Evolutionary conservation across 2,888 invertebrate genomes (phyloP).

Genomic region (Hipparchia sbordonii): DNA sequence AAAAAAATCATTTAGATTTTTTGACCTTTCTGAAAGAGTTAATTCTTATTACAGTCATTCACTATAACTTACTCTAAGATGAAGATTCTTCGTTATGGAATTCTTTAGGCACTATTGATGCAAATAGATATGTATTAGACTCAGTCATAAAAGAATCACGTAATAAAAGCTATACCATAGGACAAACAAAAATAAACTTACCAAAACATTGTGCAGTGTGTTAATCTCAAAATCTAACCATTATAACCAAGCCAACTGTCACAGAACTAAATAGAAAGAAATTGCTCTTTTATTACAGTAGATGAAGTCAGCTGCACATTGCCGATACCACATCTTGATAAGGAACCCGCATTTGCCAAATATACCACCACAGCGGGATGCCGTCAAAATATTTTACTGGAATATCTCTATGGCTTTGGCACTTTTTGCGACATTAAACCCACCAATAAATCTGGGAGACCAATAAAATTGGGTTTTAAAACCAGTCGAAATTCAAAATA

Average conservation of each 20-base stretch:
- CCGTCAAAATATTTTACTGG: slow-evolving; percentile 81
- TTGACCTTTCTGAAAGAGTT: too few species aligned
- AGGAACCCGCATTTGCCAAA: slow-evolving; percentile 81
- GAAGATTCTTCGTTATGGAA: too few species aligned
- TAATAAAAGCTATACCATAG: neutral
- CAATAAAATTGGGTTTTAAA: slow-evolving; percentile 18
- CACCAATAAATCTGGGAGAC: slow-evolving; percentile 32
- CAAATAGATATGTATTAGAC: too few species aligned
- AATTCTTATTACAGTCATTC: too few species aligned
- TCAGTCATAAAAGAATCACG: too few species aligned
- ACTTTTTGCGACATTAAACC: slow-evolving; percentile 46
- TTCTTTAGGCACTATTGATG: too few species aligned
- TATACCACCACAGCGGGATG: slow-evolving; percentile 71
- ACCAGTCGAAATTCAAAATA: slow-evolving; percentile 14
- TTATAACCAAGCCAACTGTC: slow-evolving; percentile 42
- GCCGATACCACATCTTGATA: slow-evolving; percentile 71
- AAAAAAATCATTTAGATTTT: too few species aligned
- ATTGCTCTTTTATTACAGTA: slow-evolving; percentile 61
- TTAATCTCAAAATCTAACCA: slow-evolving; percentile 25
- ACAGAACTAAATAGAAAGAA: slow-evolving; percentile 49
- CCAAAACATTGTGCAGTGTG: slow-evolving; percentile 13
- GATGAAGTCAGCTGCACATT: slow-evolving; percentile 69
- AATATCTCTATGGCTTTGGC: slow-evolving; percentile 56
- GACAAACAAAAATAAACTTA: slow-evolving; percentile 11
- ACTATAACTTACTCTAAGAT: too few species aligned